Base-by-base conservation (phyloP, 2,113 vertebrate genomes). In the Harpagus bidentatus region DNA sequence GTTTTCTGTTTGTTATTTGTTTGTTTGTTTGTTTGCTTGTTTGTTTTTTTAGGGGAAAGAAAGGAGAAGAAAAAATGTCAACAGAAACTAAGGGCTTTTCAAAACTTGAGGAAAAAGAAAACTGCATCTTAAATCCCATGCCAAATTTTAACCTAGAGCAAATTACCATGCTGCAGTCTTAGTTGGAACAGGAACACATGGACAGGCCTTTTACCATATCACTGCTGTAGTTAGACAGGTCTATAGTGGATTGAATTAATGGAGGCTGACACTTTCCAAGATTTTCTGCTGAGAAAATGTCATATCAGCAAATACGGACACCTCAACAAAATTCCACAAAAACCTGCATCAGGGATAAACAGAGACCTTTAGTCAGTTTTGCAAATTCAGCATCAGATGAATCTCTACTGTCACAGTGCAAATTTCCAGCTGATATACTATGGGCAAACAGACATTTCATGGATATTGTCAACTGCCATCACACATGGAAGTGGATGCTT, bases 101-200 rank as follows among this genome's bases (percentile, higher is more conserved):
- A 63, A 91, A 95, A 92, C 73, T 80, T 88, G 62, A 93, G 69
- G 59, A 88, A 95, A 97, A 97, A 94, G 58, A 94, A 94, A 93
- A 88, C 31, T 88, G 18, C 47, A 53, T 79, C 71, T 90, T 84
- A 88, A 93, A 82, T 87, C 31, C 23, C 4, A 14, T 76, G 50
- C 61, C 63, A 95, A 62, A 78, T 94, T 97, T 97, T 96, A 93
- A 62, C 87, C 72, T 84, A 93, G 65, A 97, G 65, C 58, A 79
- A 95, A 94, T 56, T 95, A 78, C 29, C 19, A 1, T 88, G 38
- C 43, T 78, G 48, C 58, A 91, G 26, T 84, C 56, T 71, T 76
- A 90, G 83, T 61, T 91, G 73, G 66, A 92, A 84, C 84, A 82
- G 71, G 91, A 96, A 91, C 23, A 45, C 10, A 86, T 7, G 80